phyloP scores from a whole-genome alignment of 2,888 invertebrate genomes.

The Metellina segmentata region DNA sequence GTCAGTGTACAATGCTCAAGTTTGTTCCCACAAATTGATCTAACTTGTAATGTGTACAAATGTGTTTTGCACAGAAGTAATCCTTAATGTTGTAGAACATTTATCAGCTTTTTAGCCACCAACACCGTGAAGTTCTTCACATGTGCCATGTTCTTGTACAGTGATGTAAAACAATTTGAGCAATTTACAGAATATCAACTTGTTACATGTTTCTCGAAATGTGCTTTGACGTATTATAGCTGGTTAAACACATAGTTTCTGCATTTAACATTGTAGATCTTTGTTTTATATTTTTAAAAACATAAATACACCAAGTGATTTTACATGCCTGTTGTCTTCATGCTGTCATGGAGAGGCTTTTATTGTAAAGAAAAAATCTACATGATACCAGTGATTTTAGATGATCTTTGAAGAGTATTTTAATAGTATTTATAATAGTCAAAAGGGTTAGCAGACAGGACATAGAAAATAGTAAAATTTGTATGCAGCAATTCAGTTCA shows the following conservation, averaged over 20 bases:
- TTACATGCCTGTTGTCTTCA: too few species aligned
- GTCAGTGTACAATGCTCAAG: slow-evolving; percentile 7
- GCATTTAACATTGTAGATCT: slow-evolving; percentile 5
- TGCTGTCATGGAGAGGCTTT: too few species aligned
- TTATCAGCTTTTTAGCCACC: not conserved
- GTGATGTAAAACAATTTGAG: slow-evolving; percentile 15
- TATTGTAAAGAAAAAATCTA: too few species aligned
- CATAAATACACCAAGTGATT: not conserved
- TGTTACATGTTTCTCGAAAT: slow-evolving; percentile 6
- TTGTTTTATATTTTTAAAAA: slow-evolving; percentile 11
- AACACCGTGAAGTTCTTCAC: slow-evolving; percentile 65
- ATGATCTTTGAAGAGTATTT: too few species aligned
- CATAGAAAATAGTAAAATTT: too few species aligned
- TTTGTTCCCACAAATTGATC: slow-evolving; percentile 5
- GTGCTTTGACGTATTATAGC: slow-evolving; percentile 26
- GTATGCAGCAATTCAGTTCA: too few species aligned
- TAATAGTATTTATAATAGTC: too few species aligned
- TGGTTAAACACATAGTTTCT: slow-evolving; percentile 5
- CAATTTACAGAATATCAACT: not conserved
- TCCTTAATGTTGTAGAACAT: not conserved
- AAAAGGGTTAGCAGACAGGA: too few species aligned
- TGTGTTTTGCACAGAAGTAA: slow-evolving; percentile 13
- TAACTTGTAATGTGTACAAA: not conserved
- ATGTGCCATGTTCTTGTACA: slow-evolving; percentile 66
- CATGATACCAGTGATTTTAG: too few species aligned